A percentile compares a stretch with the other conserved stretches of the same genome.
These are phyloP conservation scores for Xanthorhoe designata DNA, from an alignment of 2,888 invertebrate genomes.

Conservation along the genomic window DNA sequence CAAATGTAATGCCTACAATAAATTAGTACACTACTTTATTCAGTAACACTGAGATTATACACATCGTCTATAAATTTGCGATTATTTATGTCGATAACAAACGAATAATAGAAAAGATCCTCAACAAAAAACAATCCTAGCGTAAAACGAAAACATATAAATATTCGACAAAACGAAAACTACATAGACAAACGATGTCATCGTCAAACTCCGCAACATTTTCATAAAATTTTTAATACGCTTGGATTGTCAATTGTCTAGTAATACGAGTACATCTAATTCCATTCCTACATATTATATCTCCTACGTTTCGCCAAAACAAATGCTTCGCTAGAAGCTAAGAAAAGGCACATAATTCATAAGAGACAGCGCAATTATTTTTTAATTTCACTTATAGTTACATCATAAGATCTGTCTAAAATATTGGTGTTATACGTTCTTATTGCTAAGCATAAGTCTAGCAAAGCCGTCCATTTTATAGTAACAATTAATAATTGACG, in stretches of 20 bases:
- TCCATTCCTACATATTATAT: constrained; percentile 50
- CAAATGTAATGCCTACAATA: constrained; percentile 17
- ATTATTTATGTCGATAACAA: constrained; percentile 22
- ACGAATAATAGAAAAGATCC: constrained; percentile 2
- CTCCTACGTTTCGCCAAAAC: constrained; percentile 64
- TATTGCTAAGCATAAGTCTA: constrained; percentile 39
- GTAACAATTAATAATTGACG: constrained; percentile 24
- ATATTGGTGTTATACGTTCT: constrained; percentile 42
- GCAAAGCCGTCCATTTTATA: constrained; percentile 29
- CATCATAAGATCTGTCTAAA: constrained; percentile 47
- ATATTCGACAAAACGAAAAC: not conserved
- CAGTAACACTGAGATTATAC: constrained; percentile 25
- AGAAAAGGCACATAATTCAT: constrained; percentile 83
- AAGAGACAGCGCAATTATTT: constrained; percentile 72
- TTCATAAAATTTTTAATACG: not conserved
- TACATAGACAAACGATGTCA: too few species aligned
- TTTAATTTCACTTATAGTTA: constrained; percentile 46
- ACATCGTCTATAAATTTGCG: constrained; percentile 34
- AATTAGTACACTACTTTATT: constrained; percentile 44
- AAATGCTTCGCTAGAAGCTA: constrained; percentile 71
- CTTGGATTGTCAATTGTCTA: constrained; percentile 8
- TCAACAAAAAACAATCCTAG: constrained; percentile 12
- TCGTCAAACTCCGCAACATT: not conserved
- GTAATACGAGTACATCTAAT: not conserved
- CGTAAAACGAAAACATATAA: not conserved